Conservation (phyloP, 1,140 invertebrate genomes). For the Thaumetopoea pityocampa region DNA sequence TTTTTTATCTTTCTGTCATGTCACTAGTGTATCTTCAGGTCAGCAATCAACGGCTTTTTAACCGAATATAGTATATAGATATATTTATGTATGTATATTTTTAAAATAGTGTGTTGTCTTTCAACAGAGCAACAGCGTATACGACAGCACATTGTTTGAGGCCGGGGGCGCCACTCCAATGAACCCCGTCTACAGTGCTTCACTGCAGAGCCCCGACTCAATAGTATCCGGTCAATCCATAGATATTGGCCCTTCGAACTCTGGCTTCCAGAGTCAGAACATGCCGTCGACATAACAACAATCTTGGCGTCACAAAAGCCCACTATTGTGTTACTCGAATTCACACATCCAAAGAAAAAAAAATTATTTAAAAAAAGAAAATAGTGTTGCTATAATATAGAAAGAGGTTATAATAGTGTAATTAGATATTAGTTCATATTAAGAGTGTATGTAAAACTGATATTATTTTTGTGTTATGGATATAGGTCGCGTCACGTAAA, state of each 20-base stretch:
- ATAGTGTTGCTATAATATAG: conserved; percentile 14
- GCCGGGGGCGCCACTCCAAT: conserved; percentile 79
- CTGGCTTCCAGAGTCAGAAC: conserved; percentile 46
- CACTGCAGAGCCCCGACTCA: conserved; percentile 85
- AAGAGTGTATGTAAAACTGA: no score
- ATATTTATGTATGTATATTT: background rate
- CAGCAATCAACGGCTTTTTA: no score
- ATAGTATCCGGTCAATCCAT: conserved; percentile 77
- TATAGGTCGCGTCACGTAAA: no score
- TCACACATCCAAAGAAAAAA: conserved; percentile 55
- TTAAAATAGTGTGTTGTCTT: conserved; percentile 40
- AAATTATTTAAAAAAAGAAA: conserved; percentile 18
- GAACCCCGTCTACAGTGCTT: conserved; percentile 84
- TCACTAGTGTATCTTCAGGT: no score
- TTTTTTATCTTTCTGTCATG: no score
- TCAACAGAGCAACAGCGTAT: conserved; percentile 84
- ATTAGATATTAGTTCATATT: conserved; percentile 12
- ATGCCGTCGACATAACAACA: conserved; percentile 59
- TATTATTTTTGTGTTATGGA: no score
- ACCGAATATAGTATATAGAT: background rate
- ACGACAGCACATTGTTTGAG: conserved; percentile 87
- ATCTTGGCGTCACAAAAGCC: conserved; percentile 18
- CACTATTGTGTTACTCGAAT: conserved; percentile 17
- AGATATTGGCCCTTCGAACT: conserved; percentile 39
- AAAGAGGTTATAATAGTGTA: conserved; percentile 8